A percentile compares a stretch with the other conserved stretches of the same genome.
phyloP scores from a whole-genome alignment of 92 coral and sea anemone species.

The Pocillopora meandrina region DNA sequence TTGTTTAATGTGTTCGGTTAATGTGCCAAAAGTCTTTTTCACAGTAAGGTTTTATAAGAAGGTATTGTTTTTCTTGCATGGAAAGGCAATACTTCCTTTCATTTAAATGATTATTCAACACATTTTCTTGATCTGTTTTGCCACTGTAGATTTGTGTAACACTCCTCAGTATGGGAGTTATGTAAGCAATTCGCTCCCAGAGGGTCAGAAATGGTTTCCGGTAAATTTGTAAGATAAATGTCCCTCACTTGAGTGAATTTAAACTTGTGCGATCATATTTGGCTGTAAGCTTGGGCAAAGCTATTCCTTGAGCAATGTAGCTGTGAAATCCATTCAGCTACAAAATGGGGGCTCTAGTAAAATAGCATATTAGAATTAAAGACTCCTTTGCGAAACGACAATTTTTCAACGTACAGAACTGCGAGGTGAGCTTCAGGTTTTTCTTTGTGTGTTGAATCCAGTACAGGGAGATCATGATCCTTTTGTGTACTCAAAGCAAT shows the following conservation, averaged over 20 bases:
- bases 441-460: background rate
- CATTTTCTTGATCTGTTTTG: background rate
- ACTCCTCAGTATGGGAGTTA: background rate
- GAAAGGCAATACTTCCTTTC: background rate
- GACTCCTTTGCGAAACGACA: too few relatives aligned
- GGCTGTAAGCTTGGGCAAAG: background rate
- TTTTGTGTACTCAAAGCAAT: background rate
- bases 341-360: too few relatives aligned
- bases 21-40: too few relatives aligned
- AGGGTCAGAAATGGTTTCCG: slow-evolving; percentile 5
- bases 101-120: slow-evolving; percentile 4
- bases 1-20: too few relatives aligned
- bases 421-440: background rate
- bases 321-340: too few relatives aligned
- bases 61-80: background rate
- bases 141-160: background rate
- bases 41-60: background rate
- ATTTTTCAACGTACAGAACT: too few relatives aligned
- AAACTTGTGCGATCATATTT: background rate
- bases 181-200: background rate
- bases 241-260: background rate
- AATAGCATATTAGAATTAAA: too few relatives aligned
- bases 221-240: background rate
- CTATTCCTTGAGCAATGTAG: too few relatives aligned
- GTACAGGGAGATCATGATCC: background rate